Percentiles rank a stretch among this genome's conserved stretches.
Conservation (phyloP, 2,888 invertebrate species). For the Cryptus armator region DNA sequence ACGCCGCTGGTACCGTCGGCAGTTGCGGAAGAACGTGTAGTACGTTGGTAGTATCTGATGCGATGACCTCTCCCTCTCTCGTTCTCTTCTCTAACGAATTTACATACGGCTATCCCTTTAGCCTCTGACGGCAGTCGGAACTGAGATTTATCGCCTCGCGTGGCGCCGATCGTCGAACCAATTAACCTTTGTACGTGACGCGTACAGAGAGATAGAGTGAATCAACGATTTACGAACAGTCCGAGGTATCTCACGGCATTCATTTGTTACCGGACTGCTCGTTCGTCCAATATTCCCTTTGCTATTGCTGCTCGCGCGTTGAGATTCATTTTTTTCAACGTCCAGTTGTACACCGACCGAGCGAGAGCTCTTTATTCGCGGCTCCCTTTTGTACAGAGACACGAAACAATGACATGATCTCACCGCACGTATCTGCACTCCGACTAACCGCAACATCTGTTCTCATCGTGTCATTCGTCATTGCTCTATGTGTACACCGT, state of each 20-base stretch:
- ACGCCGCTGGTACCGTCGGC: slow-evolving; percentile 63
- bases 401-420: slow-evolving; percentile 14
- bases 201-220: slow-evolving; percentile 68
- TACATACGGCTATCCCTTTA: slow-evolving; percentile 72
- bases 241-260: slow-evolving; percentile 63
- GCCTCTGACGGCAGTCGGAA: slow-evolving; percentile 68
- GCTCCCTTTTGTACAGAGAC: slow-evolving; percentile 6
- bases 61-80: slow-evolving; percentile 62
- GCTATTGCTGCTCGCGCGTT: slow-evolving; percentile 30
- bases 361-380: slow-evolving; percentile 40
- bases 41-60: slow-evolving; percentile 71
- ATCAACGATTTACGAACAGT: slow-evolving; percentile 70
- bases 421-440: background rate
- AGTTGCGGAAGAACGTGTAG: slow-evolving; percentile 70
- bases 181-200: slow-evolving; percentile 72
- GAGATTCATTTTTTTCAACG: slow-evolving; percentile 23
- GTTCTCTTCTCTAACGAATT: slow-evolving; percentile 60
- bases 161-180: slow-evolving; percentile 73
- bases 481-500: background rate
- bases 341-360: slow-evolving; percentile 15
- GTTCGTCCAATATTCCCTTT: slow-evolving; percentile 61
- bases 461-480: background rate
- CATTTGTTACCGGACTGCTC: slow-evolving; percentile 60
- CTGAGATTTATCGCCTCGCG: slow-evolving; percentile 72
- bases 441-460: background rate